These are phyloP conservation scores for Drosophila lacertosa DNA, from an alignment of 1,140 invertebrate species.

Conservation along the genomic window DNA sequence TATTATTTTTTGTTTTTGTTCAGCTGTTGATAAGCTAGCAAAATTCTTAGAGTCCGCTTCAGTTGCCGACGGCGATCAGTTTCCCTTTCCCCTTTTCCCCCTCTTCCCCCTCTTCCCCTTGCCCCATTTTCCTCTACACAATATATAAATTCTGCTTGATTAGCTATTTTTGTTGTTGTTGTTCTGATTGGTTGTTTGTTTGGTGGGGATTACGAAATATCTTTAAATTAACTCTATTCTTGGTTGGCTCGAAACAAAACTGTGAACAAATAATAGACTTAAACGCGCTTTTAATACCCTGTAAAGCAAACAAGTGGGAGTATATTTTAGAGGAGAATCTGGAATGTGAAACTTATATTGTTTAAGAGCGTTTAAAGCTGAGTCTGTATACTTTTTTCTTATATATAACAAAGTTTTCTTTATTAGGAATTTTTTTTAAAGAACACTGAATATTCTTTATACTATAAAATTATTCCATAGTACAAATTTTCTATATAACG, in stretches of 20 bases:
- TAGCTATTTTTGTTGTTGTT: conserved; percentile 27
- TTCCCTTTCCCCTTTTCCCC: neutral
- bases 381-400: too few species aligned
- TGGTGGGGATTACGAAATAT: conserved; percentile 32
- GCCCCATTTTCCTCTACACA: too few species aligned
- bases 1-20: neutral
- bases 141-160: conserved; percentile 28
- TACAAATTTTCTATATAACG: too few species aligned
- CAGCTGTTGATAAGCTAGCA: conserved; percentile 27
- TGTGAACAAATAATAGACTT: conserved; percentile 24
- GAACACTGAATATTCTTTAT: too few species aligned
- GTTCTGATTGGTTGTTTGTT: neutral
- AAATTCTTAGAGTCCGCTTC: neutral
- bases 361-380: too few species aligned
- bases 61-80: neutral
- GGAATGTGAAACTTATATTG: too few species aligned
- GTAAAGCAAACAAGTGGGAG: too few species aligned
- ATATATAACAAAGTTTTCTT: too few species aligned
- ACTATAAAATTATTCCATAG: too few species aligned
- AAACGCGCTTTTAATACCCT: conserved; percentile 19
- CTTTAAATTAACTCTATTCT: conserved; percentile 19
- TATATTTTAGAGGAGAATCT: neutral
- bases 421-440: too few species aligned
- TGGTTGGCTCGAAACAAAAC: conserved; percentile 6
- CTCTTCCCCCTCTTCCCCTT: neutral